Evolutionary conservation across 2,888 invertebrate species (phyloP).

Genomic region (Brachylomia viminalis): DNA sequence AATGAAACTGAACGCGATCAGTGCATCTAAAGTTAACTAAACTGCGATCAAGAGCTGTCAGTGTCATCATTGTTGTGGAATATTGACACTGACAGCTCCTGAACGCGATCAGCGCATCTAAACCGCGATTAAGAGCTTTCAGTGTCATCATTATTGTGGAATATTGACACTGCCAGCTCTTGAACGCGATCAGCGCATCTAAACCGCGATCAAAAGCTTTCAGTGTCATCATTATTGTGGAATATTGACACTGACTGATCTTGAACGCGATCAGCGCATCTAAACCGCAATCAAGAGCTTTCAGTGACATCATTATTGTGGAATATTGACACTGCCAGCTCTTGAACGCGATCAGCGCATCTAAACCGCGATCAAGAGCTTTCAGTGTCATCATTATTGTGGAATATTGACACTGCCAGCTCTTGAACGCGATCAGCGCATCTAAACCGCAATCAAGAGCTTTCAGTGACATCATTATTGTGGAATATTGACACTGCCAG

Average conservation of each 20-base stretch:
- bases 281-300: neutral
- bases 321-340: no score
- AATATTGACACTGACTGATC: no score
- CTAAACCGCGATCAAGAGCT: neutral
- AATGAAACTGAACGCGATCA: neutral
- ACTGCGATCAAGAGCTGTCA: neutral
- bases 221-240: neutral
- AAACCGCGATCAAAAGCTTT: neutral
- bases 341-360: neutral
- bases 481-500: no score
- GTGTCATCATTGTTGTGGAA: neutral
- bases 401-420: no score
- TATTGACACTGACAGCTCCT: no score
- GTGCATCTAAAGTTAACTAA: neutral
- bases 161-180: no score
- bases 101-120: neutral
- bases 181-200: neutral
- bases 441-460: neutral
- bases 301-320: neutral
- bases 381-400: neutral
- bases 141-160: neutral
- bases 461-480: neutral
- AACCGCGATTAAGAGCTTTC: neutral
- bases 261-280: neutral
- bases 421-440: neutral